These are phyloP conservation scores for Coracopsis vasa DNA, from an alignment of 2,113 vertebrate genomes.

Conservation along the genomic window DNA sequence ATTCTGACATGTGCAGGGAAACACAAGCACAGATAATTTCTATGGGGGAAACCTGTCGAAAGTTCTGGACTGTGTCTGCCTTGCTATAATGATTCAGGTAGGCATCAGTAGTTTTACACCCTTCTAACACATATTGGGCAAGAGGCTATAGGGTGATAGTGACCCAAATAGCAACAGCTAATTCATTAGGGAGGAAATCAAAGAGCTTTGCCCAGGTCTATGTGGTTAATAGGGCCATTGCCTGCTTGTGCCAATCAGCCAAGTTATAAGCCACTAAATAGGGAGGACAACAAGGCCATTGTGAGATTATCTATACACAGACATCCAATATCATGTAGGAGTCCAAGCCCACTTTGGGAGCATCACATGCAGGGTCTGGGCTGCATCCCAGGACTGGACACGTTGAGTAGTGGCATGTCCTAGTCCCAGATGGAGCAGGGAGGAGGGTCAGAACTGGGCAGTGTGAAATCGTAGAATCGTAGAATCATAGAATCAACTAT, in stretches of 20 bases:
- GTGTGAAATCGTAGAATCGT: background rate
- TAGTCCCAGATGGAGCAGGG: too few species aligned
- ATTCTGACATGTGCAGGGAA: background rate
- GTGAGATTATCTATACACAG: background rate
- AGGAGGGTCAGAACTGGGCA: background rate
- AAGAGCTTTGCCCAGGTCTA: fast-evolving
- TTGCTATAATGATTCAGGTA: background rate
- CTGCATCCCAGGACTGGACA: background rate
- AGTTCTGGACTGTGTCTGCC: background rate
- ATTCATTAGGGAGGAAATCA: background rate
- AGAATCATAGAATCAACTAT: background rate
- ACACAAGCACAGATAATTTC: background rate
- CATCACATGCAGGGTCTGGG: too few species aligned
- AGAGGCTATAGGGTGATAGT: background rate
- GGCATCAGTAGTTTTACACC: background rate
- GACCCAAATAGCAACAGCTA: background rate
- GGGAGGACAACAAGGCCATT: background rate
- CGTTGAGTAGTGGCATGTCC: fast-evolving
- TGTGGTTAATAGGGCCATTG: background rate
- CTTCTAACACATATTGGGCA: background rate
- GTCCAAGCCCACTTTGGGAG: background rate
- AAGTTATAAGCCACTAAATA: fast-evolving
- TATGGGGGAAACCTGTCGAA: background rate
- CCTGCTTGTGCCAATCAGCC: background rate
- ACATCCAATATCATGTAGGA: background rate